Base-by-base conservation (phyloP, 2,797 vertebrate genomes). In the Trachurus trachurus region DNA sequence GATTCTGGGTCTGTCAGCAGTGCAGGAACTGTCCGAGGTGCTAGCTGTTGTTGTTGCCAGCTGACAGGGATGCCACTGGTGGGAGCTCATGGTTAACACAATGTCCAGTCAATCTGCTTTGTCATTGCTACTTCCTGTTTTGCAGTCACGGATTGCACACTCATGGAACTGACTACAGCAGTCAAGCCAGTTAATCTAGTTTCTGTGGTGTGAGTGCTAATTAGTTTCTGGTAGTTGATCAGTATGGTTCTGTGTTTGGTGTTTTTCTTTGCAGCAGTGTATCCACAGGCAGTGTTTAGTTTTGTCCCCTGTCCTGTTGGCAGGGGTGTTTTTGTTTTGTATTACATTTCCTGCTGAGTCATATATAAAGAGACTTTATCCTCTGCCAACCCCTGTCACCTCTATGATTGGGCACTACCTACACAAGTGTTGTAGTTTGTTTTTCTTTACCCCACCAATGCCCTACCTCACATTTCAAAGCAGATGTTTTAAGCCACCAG, bases 311-410 rank as follows among this genome's bases (percentile, higher is more conserved):
- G 49, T 40, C 70, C 52, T n/a, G 45, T 67, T 84, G 76, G 77
- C 83, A 74, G 17, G 26, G 47, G 47, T 67, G 72, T 60, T 76
- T 56, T 67, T 77, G 49, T 77, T 85, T 75, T 82, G 54, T 80
- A 71, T 68, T 78, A 67, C 31, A 74, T 73, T 71, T 78, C 81
- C 66, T 86, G 81, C 84, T 86, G 89, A 87, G 83, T 89, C 83
- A 78, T 76, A 76, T 67, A 83, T 80, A 83, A 83, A 84, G 56
- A 82, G 67, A 65, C 58, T 69, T 76, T 80, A 81, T 83, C 81
- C 76, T 83, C 62, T 71, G 86, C 87, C 87, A 85, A 82, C 78
- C 63, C 59, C 78, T 87, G 80, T 80, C 83, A 81, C 80, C 71
- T 79, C 81, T 74, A 64, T 69, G 84, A 68, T 71, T 67, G 66